These are phyloP conservation scores for Pipa parva DNA, from an alignment of 2,113 vertebrate species.

Conservation along the genomic window DNA sequence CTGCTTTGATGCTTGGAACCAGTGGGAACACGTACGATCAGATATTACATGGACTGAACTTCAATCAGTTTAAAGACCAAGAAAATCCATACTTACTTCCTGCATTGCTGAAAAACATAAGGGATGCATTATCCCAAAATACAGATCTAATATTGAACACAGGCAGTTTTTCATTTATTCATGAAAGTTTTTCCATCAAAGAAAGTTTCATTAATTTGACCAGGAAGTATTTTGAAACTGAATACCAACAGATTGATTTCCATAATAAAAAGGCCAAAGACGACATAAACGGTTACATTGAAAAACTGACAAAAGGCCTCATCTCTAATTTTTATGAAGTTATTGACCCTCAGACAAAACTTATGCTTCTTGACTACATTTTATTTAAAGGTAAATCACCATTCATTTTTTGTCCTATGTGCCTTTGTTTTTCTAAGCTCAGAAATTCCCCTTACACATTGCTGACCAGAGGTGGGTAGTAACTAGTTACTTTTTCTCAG, in stretches of 20 bases:
- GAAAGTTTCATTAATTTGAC: slow-evolving; percentile 68
- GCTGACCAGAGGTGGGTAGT: too few relatives aligned
- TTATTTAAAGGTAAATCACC: slow-evolving; percentile 75
- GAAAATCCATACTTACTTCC: slow-evolving; percentile 57
- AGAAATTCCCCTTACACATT: slow-evolving; percentile 6
- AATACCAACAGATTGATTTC: slow-evolving; percentile 70
- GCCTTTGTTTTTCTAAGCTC: background rate
- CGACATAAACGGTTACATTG: slow-evolving; percentile 72
- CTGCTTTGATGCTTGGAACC: slow-evolving; percentile 64
- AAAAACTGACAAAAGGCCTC: slow-evolving; percentile 62
- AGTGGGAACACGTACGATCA: slow-evolving; percentile 64
- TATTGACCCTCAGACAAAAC: slow-evolving; percentile 59
- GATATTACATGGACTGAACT: slow-evolving; percentile 65
- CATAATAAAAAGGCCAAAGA: slow-evolving; percentile 55
- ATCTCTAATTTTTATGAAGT: slow-evolving; percentile 65
- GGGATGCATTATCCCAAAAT: slow-evolving; percentile 65
- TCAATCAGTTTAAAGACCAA: slow-evolving; percentile 53
- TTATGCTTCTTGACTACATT: slow-evolving; percentile 78
- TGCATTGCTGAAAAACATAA: slow-evolving; percentile 68
- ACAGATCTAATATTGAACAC: slow-evolving; percentile 63
- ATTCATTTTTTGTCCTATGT: background rate
- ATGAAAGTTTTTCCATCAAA: slow-evolving; percentile 58
- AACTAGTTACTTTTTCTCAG: too few relatives aligned
- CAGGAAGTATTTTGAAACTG: slow-evolving; percentile 69
- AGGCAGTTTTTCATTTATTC: slow-evolving; percentile 70